A percentile compares a stretch with the other conserved stretches of the same genome.
Evolutionary conservation across 37 sponge, comb jelly and placozoan genomes (phyloP).

Genomic region (Halichondria panicea): DNA sequence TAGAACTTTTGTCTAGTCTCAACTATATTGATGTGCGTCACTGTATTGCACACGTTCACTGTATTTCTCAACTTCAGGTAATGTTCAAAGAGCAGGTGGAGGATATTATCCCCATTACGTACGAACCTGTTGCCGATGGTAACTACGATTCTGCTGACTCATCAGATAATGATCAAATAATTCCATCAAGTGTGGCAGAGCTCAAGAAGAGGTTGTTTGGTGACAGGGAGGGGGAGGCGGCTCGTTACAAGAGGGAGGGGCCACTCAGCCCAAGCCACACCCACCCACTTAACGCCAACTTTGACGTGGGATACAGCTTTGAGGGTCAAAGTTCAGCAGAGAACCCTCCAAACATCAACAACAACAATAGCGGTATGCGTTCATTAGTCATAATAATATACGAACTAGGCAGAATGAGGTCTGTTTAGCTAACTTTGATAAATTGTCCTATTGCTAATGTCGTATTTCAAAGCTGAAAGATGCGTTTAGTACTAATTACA

Average conservation of each 20-base stretch:
- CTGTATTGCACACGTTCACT: too few species aligned
- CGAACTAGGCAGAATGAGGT: not conserved
- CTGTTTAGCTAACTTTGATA: too few species aligned
- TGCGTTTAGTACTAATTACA: too few species aligned
- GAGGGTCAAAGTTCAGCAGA: not conserved
- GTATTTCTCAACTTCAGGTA: too few species aligned
- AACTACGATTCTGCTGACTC: too few species aligned
- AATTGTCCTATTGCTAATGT: too few species aligned
- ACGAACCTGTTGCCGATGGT: constrained; percentile 21
- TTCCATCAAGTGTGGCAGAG: constrained; percentile 31
- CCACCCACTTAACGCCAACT: constrained; percentile 9
- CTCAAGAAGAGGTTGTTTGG: constrained; percentile 59
- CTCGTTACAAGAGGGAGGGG: constrained; percentile 26
- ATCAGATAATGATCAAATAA: too few species aligned
- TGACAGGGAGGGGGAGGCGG: constrained; percentile 1
- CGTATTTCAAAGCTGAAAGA: too few species aligned
- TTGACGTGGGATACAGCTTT: constrained; percentile 1
- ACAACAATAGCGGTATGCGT: constrained; percentile 37
- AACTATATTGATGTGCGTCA: too few species aligned
- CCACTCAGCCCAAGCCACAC: constrained; percentile 25
- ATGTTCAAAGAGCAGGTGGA: constrained; percentile 51
- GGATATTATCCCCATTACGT: constrained; percentile 9
- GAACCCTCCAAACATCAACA: constrained; percentile 8
- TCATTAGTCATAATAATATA: too few species aligned
- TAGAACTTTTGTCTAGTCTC: too few species aligned